These are phyloP conservation scores for Meganola albula DNA, from an alignment of 2,888 invertebrate species.

Conservation along the genomic window DNA sequence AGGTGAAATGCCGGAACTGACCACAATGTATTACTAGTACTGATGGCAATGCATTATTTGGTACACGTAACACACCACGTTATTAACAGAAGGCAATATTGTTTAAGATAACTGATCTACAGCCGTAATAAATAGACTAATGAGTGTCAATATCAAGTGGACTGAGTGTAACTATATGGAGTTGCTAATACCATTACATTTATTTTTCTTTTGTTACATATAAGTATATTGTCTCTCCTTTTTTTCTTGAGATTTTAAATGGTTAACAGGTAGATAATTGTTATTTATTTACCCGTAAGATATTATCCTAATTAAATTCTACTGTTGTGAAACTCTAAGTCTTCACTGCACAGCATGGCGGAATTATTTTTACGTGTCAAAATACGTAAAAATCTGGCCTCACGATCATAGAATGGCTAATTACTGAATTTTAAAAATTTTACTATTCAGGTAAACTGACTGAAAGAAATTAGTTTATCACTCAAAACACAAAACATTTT, in stretches of 20 bases:
- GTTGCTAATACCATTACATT: slow-evolving; percentile 32
- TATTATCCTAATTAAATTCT: too few relatives aligned
- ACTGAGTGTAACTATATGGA: slow-evolving; percentile 46
- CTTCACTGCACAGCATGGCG: too few relatives aligned
- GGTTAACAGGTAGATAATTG: too few relatives aligned
- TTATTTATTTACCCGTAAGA: too few relatives aligned
- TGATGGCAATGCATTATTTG: slow-evolving; percentile 42
- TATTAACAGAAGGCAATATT: slow-evolving; percentile 58
- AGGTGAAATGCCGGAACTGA: slow-evolving; percentile 24
- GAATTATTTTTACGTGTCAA: too few relatives aligned
- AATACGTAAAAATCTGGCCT: too few relatives aligned
- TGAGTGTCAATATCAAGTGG: slow-evolving; percentile 67
- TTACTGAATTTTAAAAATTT: too few relatives aligned
- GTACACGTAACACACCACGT: slow-evolving; percentile 33
- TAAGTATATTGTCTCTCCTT: neutral
- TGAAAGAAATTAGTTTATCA: too few relatives aligned
- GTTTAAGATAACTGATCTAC: slow-evolving; percentile 66
- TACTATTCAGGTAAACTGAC: too few relatives aligned
- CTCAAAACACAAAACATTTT: neutral
- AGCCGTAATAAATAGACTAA: slow-evolving; percentile 67
- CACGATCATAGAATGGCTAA: too few relatives aligned
- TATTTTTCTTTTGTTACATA: neutral
- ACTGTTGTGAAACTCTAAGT: too few relatives aligned
- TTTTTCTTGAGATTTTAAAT: neutral
- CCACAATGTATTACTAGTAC: slow-evolving; percentile 31